Base-by-base conservation (phyloP, 2,888 invertebrate species). In the Ischnura elegans region DNA sequence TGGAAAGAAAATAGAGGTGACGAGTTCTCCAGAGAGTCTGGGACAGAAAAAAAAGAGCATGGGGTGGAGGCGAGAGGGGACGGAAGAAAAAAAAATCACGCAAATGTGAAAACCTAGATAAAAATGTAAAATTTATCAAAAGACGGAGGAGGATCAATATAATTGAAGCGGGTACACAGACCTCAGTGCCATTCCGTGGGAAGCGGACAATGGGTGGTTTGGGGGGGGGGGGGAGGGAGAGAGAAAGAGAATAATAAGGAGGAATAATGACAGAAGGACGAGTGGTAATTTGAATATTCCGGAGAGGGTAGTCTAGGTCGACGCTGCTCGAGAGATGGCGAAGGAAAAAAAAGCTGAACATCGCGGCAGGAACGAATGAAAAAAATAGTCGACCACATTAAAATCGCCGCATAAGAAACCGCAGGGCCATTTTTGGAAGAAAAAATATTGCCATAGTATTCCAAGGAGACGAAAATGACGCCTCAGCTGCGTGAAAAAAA, bases 261-360 rank as follows among this genome's bases (percentile, higher is more conserved):
- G 76, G 76, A 76, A 36, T 76, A 76, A 76, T 76, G 76, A 76
- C 36, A 76, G 76, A 76, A 76, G 76, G 76, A 76, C 76, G 29
- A 43, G n/a, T 42, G 90, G 66, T n/a, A 61, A 90, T 90, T 90
- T 90, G 90, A 90, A 90, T 61, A 61, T 55, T 90, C 61, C 66
- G 43, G 90, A 90, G 43, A 90, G 90, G 43, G 61, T 42, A 90
- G 90, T 90, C 61, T 76, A 76, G 90, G 90, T 43, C 51, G 90
- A 8, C 43, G 66, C 43, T 43, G 90, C 29, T 66, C n/a, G 21
- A 10, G 76, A 29, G 76, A 10, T 8, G 66, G 3, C 43, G 90
- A 51, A 51, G 43, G 61, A 61, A 29, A 55, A 51, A 21, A 90
- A 61, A 61, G 19, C 47, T 29, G 43, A 55, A 87, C 13, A 87